Base-by-base conservation (phyloP, 2,797 vertebrate species). In the Esox masquinongy region DNA sequence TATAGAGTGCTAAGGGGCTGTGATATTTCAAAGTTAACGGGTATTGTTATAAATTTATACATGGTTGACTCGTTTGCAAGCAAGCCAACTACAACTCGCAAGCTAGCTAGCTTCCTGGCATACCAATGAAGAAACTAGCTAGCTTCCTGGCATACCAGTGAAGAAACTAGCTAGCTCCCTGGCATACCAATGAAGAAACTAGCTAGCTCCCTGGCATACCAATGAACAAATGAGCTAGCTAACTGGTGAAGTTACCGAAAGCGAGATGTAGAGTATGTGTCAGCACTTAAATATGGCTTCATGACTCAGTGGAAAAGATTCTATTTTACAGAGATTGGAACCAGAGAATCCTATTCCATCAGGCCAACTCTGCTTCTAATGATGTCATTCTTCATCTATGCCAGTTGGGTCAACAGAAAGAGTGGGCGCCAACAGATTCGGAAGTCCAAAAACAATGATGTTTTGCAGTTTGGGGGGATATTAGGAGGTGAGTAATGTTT, bases 311-410 rank as follows among this genome's bases (percentile, higher is more conserved):
- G 56, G 68, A 59, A 75, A 74, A 78, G 83, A 82, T 80, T 73
- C 53, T 81, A 75, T 72, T 73, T 61, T 5, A 51, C 71, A 36
- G 75, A 80, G 76, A 84, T 73, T 86, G 79, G 81, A 89, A 83
- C 77, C 82, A 82, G 80, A 82, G 70, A 75, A 36, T 83, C 74
- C 70, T 7, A n/a, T 88, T 82, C 76, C 75, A 72, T 72, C 74
- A 78, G 72, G 68, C 80, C 36, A n/a, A 56, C 63, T 19, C 36
- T 69, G n/a, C 2, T 66, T 87, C 24, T 59, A 36, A 64, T 75
- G 84, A 90, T 68, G 87, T 88, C 85, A 86, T 87, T 31, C 31
- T 36, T 16, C 14, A 0, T 67, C 29, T n/a, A 59, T 0, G 80
- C 86, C 90, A 89, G 39, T 72, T 75, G 76, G 43, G 49, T 63